phyloP scores from a whole-genome alignment of 2,797 vertebrate species.

The Typhlichthys eigenmanni region DNA sequence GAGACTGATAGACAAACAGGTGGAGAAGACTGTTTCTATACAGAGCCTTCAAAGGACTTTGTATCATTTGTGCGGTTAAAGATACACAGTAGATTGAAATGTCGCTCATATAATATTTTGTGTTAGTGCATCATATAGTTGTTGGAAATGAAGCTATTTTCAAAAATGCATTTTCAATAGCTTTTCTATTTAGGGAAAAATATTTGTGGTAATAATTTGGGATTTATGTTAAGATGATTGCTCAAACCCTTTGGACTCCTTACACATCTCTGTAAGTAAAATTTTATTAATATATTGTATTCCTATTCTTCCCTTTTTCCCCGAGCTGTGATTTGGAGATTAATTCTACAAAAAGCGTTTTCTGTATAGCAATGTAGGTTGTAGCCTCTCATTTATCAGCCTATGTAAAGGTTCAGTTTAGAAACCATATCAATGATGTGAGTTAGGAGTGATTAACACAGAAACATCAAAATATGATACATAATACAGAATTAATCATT shows the following conservation, averaged over 20 bases:
- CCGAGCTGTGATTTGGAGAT: neutral
- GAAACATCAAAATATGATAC: too few species aligned
- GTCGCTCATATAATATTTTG: conserved; percentile 68
- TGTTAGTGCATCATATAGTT: conserved; percentile 65
- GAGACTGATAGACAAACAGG: conserved; percentile 18
- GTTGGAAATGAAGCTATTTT: conserved; percentile 62
- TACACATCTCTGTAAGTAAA: conserved; percentile 48
- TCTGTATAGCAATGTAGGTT: too few species aligned
- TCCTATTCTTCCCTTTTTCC: neutral
- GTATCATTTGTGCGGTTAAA: neutral
- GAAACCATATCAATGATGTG: too few species aligned
- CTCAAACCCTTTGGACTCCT: conserved; percentile 39
- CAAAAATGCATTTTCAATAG: conserved; percentile 22
- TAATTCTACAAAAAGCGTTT: too few species aligned
- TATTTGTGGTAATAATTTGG: conserved; percentile 28
- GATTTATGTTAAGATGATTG: conserved; percentile 42
- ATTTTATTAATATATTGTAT: neutral
- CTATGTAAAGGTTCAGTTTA: too few species aligned
- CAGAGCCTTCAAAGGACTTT: neutral
- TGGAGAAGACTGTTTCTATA: conserved; percentile 18
- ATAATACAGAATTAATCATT: too few species aligned
- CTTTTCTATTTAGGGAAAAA: conserved; percentile 16
- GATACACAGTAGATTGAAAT: conserved; percentile 44
- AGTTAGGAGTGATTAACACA: too few species aligned
- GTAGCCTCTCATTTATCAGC: too few species aligned